Conservation (phyloP, 2,113 vertebrate genomes). For the Ciconia stormi region DNA sequence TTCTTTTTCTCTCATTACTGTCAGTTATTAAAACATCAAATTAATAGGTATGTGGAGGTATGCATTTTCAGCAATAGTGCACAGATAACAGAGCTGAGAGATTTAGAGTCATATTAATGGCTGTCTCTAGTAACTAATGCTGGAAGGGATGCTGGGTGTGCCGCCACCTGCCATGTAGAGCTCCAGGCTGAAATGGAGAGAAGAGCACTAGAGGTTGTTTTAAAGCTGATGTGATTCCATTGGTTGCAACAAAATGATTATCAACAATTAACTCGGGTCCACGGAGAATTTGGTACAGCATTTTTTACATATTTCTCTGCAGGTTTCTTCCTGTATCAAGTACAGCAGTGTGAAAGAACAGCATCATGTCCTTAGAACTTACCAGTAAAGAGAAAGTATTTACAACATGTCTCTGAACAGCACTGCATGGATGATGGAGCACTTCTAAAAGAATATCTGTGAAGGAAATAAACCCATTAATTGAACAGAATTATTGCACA, state of each 20-base stretch:
- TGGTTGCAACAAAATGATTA: neutral
- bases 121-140: neutral
- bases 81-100: neutral
- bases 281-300: neutral
- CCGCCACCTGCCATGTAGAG: neutral
- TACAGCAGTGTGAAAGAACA: neutral
- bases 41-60: neutral
- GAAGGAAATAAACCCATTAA: constrained; percentile 65
- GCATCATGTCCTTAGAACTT: neutral
- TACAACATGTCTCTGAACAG: constrained; percentile 20
- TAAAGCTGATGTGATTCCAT: neutral
- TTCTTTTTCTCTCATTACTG: neutral
- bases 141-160: neutral
- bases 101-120: neutral
- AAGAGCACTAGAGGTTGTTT: neutral
- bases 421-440: constrained; percentile 41
- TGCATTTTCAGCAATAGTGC: neutral
- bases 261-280: neutral
- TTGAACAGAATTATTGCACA: constrained; percentile 57
- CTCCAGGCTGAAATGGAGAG: neutral
- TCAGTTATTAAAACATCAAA: neutral
- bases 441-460: constrained; percentile 46
- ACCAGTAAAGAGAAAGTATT: neutral
- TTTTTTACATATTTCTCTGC: neutral
- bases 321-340: neutral